phyloP scores from a whole-genome alignment of 1,140 invertebrate genomes.

The Drosophila sucinea region DNA sequence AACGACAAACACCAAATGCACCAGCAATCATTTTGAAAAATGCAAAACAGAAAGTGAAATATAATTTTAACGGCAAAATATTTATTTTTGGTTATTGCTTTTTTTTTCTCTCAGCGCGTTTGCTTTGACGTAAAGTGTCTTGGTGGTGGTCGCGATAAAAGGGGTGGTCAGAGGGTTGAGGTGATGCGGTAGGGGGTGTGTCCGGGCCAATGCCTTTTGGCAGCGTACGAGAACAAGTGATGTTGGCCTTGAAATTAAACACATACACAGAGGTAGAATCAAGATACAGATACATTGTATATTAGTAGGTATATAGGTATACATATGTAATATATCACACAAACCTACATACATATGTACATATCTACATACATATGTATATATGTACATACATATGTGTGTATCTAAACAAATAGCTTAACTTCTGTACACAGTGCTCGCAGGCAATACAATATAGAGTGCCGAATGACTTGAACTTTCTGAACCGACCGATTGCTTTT shows the following conservation, averaged over 20 bases:
- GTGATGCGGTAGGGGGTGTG: not conserved
- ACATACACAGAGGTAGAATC: slow-evolving; percentile 7
- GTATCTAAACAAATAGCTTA: too few species aligned
- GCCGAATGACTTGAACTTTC: too few species aligned
- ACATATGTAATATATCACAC: not conserved
- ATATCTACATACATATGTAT: slow-evolving; percentile 9
- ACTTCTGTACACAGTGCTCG: too few species aligned
- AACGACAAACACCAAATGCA: slow-evolving; percentile 3
- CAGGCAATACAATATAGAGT: too few species aligned
- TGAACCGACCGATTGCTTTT: too few species aligned
- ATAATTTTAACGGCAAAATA: slow-evolving; percentile 49
- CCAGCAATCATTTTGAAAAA: slow-evolving; percentile 20
- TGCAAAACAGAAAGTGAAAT: slow-evolving; percentile 56
- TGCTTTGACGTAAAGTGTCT: slow-evolving; percentile 11
- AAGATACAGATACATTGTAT: not conserved
- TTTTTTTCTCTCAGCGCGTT: slow-evolving; percentile 10
- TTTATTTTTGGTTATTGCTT: slow-evolving; percentile 18
- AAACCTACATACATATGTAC: not conserved
- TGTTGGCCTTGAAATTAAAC: slow-evolving; percentile 66
- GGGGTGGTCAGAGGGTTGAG: not conserved
- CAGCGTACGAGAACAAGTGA: slow-evolving; percentile 65
- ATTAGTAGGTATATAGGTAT: not conserved
- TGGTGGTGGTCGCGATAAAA: not conserved
- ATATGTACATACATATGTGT: too few species aligned
- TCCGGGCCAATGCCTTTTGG: slow-evolving; percentile 69